Evolutionary conservation across 2,888 invertebrate genomes (phyloP), one percentile per base, ranked within the genome.

Genomic region (Cartodere bifasciata): DNA sequence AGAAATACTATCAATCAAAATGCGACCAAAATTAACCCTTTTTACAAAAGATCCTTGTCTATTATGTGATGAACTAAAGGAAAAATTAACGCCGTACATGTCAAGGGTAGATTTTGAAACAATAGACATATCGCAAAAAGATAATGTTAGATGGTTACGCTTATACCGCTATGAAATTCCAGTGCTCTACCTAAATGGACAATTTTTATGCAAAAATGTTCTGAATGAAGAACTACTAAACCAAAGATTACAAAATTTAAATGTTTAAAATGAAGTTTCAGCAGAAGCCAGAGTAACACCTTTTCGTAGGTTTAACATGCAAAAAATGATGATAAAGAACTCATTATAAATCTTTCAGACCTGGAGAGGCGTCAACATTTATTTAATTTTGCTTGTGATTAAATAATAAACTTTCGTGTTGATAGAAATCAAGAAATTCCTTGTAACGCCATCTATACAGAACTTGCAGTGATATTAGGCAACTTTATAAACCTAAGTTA

Each of bases 121-220:
- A 56, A 71, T 90, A 28, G 76, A 85, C 56, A 90, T 91, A 28
- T 74, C 75, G 10, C 63, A 67, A 9, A 71, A 71, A 50, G 77
- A 75, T 47, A 86, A 88, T 57, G 51, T 80, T 17, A 64, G 70
- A 30, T 86, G 76, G 70, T 62, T 76, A 35, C 65, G 75, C 36
- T 62, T 83, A 25, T 91, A 86, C 51, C 70, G 76, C 40, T 69
- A 77, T 52, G 87, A 91, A 52, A 90, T 91, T 50, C 90, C 91
- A 23, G 90, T 91, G 5, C 59, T 91, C 43, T 86, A 87, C 58
- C 64, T 90, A 4, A 80, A 88, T 60, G 82, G 80, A 4, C 68
- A 77, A 46, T 90, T 72, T 60, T 63, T 91, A 25, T 83, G 84
- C 52, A 84, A 78, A 66, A 81, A 84, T 54, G 67, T 59, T 37